phyloP scores from a whole-genome alignment of 2,797 vertebrate species.

The Manis pentadactyla region DNA sequence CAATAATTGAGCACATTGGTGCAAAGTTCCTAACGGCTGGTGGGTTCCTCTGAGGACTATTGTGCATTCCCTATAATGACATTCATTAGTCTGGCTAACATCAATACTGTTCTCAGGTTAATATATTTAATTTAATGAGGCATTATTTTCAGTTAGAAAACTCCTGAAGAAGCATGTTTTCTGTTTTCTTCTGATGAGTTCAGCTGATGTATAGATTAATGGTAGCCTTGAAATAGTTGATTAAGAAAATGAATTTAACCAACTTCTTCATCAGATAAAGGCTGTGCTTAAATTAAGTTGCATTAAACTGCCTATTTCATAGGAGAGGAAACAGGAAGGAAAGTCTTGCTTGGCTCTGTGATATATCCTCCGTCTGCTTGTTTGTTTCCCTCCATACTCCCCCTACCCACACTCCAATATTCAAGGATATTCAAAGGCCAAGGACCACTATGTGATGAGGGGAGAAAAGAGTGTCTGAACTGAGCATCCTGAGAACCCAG shows the following conservation, averaged over 20 bases:
- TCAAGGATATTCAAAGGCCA: neutral
- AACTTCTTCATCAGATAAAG: conserved; percentile 63
- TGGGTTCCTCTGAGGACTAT: neutral
- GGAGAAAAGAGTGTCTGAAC: neutral
- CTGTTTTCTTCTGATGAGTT: conserved; percentile 81
- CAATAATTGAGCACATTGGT: accelerated
- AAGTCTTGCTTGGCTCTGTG: neutral
- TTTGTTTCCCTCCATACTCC: neutral
- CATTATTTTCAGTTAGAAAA: conserved; percentile 81
- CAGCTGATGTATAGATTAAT: conserved; percentile 81
- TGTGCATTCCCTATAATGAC: conserved; percentile 25
- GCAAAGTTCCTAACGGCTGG: neutral
- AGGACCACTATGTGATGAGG: neutral
- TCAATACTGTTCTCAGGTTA: conserved; percentile 80
- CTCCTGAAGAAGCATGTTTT: conserved; percentile 80
- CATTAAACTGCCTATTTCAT: conserved; percentile 59
- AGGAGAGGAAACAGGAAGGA: conserved; percentile 37
- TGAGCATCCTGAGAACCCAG: neutral
- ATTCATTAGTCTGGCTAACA: conserved; percentile 81
- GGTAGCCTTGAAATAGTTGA: conserved; percentile 81
- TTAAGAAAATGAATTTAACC: conserved; percentile 80
- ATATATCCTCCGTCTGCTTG: neutral
- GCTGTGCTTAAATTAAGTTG: conserved; percentile 71
- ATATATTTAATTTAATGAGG: conserved; percentile 84
- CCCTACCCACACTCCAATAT: neutral